Base-by-base conservation (phyloP, 2,113 vertebrate genomes). In the Rallus limicola region DNA sequence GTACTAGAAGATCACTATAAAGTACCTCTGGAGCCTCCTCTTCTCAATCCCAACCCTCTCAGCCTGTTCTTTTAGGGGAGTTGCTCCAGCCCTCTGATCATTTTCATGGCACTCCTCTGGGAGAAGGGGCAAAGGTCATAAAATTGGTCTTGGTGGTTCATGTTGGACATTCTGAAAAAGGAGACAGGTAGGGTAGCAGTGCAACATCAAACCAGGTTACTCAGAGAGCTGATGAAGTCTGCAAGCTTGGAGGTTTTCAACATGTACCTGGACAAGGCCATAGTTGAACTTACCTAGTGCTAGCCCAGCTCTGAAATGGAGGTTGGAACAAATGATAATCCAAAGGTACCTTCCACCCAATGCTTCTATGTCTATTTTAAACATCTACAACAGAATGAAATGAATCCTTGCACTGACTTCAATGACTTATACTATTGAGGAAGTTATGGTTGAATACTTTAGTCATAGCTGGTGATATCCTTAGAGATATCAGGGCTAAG, bases 221-320 rank as follows among this genome's bases (percentile, higher is more conserved):
- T 62, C 19, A 28, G 24, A 70, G 16, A 77, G 16, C 10, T 79
- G 9, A 4, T 15, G 44, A 65, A 65, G n/a, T 46, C 25, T 86
- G 25, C 65, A 65, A 7, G 3, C 13, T n/a, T 65, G 21, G 17
- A 77, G 15, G 10, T 77, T 55, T 77, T 50, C 31, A 62, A 44
- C 10, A 44, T 8, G n/a, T 48, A 42, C 2, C n/a, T 48, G 23
- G 36, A 40, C 24, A 81, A 44, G 53, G 14, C 2, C 1, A 0
- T 24, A 34, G 33, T 4, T 52, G 25, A 55, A 42, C 14, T 26
- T 29, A 65, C 4, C 29, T 42, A 18, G 21, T 55, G 21, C 26
- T 42, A 82, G 4, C 29, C 4, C 53, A 62, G 8, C 15, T 82
- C 77, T 82, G 65, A 82, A 72, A 18, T 33, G 5, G 34, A 67